Evolutionary conservation across 2,113 vertebrate genomes (phyloP).

Genomic region (Leucoraja erinaceus): DNA sequence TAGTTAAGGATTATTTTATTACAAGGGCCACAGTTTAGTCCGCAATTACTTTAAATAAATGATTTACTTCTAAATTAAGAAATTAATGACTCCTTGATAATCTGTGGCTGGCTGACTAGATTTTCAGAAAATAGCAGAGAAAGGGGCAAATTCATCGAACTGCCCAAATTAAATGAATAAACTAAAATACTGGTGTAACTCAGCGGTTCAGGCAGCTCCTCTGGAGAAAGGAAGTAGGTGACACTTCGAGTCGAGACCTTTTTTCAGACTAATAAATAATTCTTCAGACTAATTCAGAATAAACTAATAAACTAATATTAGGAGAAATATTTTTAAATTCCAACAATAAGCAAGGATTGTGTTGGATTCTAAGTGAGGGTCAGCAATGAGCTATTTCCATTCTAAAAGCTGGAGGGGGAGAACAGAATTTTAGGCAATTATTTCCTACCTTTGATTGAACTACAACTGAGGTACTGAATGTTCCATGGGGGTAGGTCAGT

Average conservation of each 20-base stretch:
- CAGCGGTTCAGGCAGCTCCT: too few species aligned
- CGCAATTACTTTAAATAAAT: background rate
- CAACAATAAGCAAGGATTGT: too few species aligned
- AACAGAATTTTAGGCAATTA: background rate
- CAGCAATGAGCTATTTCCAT: background rate
- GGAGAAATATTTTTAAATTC: background rate
- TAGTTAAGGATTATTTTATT: background rate
- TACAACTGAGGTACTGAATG: slow-evolving; percentile 62
- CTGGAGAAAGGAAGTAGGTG: too few species aligned
- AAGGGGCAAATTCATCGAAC: background rate
- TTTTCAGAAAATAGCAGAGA: background rate
- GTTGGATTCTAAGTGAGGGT: background rate
- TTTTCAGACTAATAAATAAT: too few species aligned
- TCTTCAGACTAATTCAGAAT: too few species aligned
- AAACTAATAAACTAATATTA: too few species aligned
- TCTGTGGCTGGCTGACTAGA: background rate
- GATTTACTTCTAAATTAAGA: too few species aligned
- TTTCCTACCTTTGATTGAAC: slow-evolving; percentile 66
- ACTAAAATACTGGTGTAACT: too few species aligned
- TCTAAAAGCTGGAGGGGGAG: background rate
- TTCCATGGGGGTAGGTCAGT: slow-evolving; percentile 66
- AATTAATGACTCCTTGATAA: background rate
- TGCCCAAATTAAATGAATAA: too few species aligned
- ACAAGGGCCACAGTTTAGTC: background rate
- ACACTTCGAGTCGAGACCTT: too few species aligned